A percentile compares a stretch with the other conserved stretches of the same genome.
These are phyloP conservation scores for Dromiciops gliroides DNA, from an alignment of 2,113 vertebrate genomes.

Conservation along the genomic window DNA sequence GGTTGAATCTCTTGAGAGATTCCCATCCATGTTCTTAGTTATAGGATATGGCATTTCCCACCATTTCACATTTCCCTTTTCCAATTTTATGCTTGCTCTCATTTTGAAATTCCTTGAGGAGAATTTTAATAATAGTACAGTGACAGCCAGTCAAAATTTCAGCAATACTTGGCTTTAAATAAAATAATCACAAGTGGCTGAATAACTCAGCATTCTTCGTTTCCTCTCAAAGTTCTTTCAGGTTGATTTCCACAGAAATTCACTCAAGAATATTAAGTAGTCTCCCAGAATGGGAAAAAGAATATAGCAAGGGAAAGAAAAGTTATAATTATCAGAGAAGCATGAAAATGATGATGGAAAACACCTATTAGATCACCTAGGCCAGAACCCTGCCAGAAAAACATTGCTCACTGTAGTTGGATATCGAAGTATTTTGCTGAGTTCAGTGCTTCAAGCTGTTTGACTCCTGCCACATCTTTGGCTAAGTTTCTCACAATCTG, in stretches of 20 bases:
- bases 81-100: slow-evolving; percentile 41
- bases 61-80: slow-evolving; percentile 4
- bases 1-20: neutral
- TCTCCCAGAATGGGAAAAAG: slow-evolving; percentile 28
- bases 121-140: slow-evolving; percentile 58
- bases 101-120: slow-evolving; percentile 45
- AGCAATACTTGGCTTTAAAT: slow-evolving; percentile 57
- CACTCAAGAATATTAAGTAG: slow-evolving; percentile 53
- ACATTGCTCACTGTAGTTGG: neutral
- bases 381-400: neutral
- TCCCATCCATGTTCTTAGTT: neutral
- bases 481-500: slow-evolving; percentile 19
- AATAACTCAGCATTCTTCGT: slow-evolving; percentile 25
- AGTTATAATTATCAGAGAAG: slow-evolving; percentile 23
- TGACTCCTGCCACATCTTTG: slow-evolving; percentile 4
- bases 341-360: neutral
- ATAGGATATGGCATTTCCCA: slow-evolving; percentile 14
- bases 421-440: neutral
- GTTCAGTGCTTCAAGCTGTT: slow-evolving; percentile 9
- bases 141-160: slow-evolving; percentile 45
- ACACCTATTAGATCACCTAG: neutral
- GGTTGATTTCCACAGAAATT: slow-evolving; percentile 57
- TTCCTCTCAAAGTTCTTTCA: slow-evolving; percentile 41
- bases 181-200: slow-evolving; percentile 54
- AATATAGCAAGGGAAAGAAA: slow-evolving; percentile 27